Conservation (phyloP, 2,797 vertebrate species). For the Sebastes paucispinis region DNA sequence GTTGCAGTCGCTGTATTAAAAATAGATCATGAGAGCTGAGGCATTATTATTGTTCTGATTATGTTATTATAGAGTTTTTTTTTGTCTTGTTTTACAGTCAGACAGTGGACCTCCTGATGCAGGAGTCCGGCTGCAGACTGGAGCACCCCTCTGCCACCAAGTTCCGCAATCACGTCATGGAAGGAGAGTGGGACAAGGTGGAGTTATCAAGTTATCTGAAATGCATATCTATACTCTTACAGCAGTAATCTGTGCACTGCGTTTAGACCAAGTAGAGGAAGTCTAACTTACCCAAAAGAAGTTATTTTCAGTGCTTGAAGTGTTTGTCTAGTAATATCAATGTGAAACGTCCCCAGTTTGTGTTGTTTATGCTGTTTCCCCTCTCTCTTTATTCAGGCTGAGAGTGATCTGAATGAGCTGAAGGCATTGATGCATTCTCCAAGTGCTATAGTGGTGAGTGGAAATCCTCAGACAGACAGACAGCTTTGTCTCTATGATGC, state of each 20-base stretch:
- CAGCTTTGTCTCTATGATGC: not conserved
- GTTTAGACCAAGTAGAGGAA: not conserved
- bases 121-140: slow-evolving; percentile 97
- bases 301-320: not conserved
- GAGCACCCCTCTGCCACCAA: slow-evolving; percentile 97
- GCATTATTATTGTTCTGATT: not conserved
- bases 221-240: not conserved
- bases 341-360: not conserved
- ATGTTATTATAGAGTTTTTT: not conserved
- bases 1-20: not conserved
- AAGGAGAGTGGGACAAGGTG: slow-evolving; percentile 99
- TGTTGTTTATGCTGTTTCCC: not conserved
- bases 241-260: not conserved
- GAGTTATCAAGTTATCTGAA: not conserved
- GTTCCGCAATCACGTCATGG: slow-evolving; percentile 98
- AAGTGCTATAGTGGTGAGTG: slow-evolving; percentile 95
- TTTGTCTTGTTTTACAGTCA: slow-evolving; percentile 83
- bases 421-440: slow-evolving; percentile 98
- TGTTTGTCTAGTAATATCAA: not conserved
- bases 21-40: not conserved
- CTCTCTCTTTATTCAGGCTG: slow-evolving; percentile 83
- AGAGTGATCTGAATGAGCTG: slow-evolving; percentile 97
- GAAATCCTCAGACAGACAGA: not conserved
- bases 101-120: slow-evolving; percentile 98
- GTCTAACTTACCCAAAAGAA: not conserved